Conservation (phyloP, 1,140 invertebrate species). For the Trichonephila clavata region DNA sequence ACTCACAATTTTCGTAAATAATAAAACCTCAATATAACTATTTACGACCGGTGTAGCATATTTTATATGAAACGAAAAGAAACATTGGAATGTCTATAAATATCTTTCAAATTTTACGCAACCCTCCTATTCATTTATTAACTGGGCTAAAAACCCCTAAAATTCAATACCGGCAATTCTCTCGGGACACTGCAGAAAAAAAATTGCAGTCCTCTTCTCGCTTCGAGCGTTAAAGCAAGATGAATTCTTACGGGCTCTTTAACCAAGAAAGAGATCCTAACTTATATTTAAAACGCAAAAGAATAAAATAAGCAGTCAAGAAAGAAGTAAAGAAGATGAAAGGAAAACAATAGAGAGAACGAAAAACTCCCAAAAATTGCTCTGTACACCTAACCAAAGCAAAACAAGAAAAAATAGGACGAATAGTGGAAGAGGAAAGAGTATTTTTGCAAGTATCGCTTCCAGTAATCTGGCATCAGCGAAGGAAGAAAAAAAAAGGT, state of each 20-base stretch:
- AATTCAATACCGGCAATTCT: background rate
- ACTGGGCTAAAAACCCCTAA: background rate
- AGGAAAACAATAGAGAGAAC: background rate
- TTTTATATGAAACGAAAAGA: background rate
- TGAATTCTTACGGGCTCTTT: background rate
- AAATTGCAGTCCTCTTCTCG: background rate
- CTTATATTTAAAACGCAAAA: constrained; percentile 35
- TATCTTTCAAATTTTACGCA: background rate
- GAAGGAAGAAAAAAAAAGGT: background rate
- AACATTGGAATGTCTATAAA: background rate
- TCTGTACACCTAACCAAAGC: constrained; percentile 16
- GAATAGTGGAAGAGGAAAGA: background rate
- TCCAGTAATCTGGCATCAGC: constrained; percentile 44
- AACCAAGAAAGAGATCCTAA: constrained; percentile 40
- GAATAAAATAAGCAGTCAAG: background rate
- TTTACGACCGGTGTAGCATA: background rate
- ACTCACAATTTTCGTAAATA: too few relatives aligned
- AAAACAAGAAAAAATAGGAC: constrained; percentile 14
- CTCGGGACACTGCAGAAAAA: background rate
- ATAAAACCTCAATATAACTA: background rate
- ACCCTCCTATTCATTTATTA: background rate
- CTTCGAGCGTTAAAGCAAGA: background rate
- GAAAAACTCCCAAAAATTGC: constrained; percentile 14
- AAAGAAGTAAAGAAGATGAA: constrained; percentile 13
- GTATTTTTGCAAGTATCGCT: constrained; percentile 41